phyloP scores from a whole-genome alignment of 2,888 invertebrate genomes.

The Amblyteles armatorius region DNA sequence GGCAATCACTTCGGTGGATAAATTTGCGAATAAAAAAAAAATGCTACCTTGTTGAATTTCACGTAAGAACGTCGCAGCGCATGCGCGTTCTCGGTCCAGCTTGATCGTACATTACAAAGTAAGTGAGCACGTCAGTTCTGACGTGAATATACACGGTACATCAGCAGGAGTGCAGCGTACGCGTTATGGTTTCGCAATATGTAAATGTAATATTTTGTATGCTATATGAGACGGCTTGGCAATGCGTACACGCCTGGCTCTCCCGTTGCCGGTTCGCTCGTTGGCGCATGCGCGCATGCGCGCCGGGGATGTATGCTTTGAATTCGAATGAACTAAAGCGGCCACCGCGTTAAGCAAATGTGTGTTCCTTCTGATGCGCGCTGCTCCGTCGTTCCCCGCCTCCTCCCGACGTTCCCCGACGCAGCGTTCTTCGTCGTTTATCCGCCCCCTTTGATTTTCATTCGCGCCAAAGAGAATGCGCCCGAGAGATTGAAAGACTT shows the following conservation, averaged over 20 bases:
- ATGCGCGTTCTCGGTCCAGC: not conserved
- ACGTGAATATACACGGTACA: constrained; percentile 7
- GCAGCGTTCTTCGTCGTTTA: constrained; percentile 6
- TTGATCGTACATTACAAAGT: not conserved
- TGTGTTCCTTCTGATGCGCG: constrained; percentile 36
- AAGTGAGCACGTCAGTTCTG: constrained; percentile 11
- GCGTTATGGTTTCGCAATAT: constrained; percentile 66
- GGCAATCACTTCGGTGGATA: not conserved
- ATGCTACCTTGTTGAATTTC: not conserved
- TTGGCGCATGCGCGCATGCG: constrained; percentile 41
- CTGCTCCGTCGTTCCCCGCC: constrained; percentile 28
- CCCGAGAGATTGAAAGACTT: not conserved
- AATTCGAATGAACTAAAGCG: constrained; percentile 67
- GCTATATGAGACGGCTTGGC: constrained; percentile 72
- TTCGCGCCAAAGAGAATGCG: constrained; percentile 1
- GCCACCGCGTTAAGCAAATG: constrained; percentile 50
- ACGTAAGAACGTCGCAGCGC: not conserved
- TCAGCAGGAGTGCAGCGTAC: constrained; percentile 8
- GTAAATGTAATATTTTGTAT: constrained; percentile 77
- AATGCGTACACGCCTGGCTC: constrained; percentile 44
- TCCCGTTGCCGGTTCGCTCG: constrained; percentile 30
- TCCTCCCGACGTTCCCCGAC: not conserved
- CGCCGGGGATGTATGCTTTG: constrained; percentile 62
- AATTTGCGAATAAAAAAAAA: not conserved
- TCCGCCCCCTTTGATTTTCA: constrained; percentile 12